Percentiles rank a stretch among this genome's conserved stretches.
Conservation (phyloP, 2,113 vertebrate genomes). For the Ivindomyrus marchei region DNA sequence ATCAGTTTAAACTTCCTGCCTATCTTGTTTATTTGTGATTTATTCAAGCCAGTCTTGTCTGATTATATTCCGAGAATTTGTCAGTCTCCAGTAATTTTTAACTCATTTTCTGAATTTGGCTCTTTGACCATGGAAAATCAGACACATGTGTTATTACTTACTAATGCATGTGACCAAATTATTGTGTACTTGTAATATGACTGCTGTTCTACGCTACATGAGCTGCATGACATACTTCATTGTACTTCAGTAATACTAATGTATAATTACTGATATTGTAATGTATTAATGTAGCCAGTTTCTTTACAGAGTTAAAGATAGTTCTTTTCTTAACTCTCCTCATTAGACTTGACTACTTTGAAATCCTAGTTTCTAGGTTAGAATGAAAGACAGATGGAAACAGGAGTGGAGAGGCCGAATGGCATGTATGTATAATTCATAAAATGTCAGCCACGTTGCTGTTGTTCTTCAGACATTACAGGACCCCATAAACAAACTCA, state of each 20-base stretch:
- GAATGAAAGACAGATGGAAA: not conserved
- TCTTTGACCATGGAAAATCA: not conserved
- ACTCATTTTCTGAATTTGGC: not conserved
- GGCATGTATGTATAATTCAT: not conserved
- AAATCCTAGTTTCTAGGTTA: not conserved
- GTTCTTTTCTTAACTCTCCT: not conserved
- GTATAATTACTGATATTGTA: not conserved
- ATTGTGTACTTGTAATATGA: not conserved
- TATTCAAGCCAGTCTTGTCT: not conserved
- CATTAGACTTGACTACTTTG: not conserved
- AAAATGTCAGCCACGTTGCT: not conserved
- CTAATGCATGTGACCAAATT: not conserved
- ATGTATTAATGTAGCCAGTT: not conserved
- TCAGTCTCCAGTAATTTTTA: not conserved
- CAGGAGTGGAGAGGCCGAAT: not conserved
- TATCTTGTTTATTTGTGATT: not conserved
- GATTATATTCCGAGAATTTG: not conserved
- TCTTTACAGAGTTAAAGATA: not conserved
- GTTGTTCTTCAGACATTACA: slow-evolving; percentile 48
- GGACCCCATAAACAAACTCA: slow-evolving; percentile 68
- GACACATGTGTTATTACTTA: not conserved
- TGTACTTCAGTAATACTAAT: not conserved
- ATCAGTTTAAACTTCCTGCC: not conserved
- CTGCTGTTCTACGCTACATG: not conserved
- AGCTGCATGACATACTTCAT: not conserved